A percentile compares a stretch with the other conserved stretches of the same genome.
Evolutionary conservation across 2,113 vertebrate species (phyloP).

Genomic region (Hemichromis elongatus): DNA sequence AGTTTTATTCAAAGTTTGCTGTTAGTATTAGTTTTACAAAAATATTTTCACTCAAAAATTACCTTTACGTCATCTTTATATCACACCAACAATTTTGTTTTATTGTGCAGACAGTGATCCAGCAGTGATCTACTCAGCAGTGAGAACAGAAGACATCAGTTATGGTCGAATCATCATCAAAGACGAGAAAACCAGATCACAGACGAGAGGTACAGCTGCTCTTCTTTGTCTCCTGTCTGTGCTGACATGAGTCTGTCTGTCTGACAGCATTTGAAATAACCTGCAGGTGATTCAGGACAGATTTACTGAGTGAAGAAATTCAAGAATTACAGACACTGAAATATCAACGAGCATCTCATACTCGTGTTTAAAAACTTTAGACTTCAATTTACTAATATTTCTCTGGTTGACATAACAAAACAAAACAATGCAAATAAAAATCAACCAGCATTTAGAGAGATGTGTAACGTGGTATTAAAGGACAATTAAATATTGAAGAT

Average conservation of each 20-base stretch:
- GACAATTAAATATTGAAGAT: rapidly evolving
- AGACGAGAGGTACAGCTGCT: neutral
- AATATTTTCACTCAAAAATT: too few relatives aligned
- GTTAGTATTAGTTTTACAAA: too few relatives aligned
- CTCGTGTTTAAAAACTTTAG: rapidly evolving
- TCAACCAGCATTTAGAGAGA: rapidly evolving
- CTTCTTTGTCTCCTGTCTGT: rapidly evolving
- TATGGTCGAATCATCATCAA: rapidly evolving
- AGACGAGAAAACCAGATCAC: rapidly evolving
- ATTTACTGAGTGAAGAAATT: rapidly evolving
- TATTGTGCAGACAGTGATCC: rapidly evolving
- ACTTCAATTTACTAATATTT: rapidly evolving
- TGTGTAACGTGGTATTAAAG: neutral
- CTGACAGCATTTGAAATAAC: neutral
- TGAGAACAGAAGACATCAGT: rapidly evolving
- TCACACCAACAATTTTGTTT: rapidly evolving
- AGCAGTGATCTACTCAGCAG: neutral
- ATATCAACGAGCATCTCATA: rapidly evolving
- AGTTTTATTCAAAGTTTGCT: neutral
- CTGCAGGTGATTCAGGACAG: rapidly evolving
- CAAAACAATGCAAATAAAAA: rapidly evolving
- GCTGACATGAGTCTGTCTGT: rapidly evolving
- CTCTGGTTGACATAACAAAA: rapidly evolving
- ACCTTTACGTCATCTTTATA: rapidly evolving
- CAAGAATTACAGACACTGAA: rapidly evolving